Conservation (phyloP, 2,888 invertebrate species). For the Lasioglossum morio region DNA sequence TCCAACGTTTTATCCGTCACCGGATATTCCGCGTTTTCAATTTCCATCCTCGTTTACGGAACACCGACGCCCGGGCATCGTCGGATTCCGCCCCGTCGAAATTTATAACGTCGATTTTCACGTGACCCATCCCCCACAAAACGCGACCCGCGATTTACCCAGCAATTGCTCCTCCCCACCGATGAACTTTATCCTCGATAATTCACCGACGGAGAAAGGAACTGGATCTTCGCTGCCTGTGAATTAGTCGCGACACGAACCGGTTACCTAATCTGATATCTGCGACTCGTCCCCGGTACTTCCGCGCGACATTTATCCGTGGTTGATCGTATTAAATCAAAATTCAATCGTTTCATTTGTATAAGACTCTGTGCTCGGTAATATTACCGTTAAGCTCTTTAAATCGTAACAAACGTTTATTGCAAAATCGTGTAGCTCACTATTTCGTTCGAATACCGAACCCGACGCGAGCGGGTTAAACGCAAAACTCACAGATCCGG, state of each 20-base stretch:
- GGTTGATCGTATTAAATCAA: too few relatives aligned
- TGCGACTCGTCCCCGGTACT: not conserved
- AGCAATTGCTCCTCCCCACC: not conserved
- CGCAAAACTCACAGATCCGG: not conserved
- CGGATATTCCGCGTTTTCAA: constrained; percentile 6
- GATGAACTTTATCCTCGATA: not conserved
- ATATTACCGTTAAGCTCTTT: not conserved
- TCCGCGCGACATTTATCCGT: not conserved
- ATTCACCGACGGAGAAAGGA: not conserved
- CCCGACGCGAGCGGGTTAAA: not conserved
- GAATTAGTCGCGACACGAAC: constrained; percentile 1
- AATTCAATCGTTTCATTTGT: too few relatives aligned
- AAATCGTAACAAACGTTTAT: not conserved
- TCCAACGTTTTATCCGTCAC: constrained; percentile 25
- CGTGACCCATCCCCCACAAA: not conserved
- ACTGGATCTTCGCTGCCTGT: not conserved
- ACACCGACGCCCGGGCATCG: not conserved
- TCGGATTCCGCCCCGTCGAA: not conserved
- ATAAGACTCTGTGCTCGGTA: not conserved
- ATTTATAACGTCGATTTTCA: constrained; percentile 4
- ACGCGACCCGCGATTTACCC: not conserved
- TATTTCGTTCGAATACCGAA: not conserved
- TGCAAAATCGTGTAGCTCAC: not conserved
- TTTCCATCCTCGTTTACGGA: constrained; percentile 10
- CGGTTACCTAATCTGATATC: constrained; percentile 1